Evolutionary conservation across 2,888 invertebrate genomes (phyloP).

Genomic region (Parelbella ahira): DNA sequence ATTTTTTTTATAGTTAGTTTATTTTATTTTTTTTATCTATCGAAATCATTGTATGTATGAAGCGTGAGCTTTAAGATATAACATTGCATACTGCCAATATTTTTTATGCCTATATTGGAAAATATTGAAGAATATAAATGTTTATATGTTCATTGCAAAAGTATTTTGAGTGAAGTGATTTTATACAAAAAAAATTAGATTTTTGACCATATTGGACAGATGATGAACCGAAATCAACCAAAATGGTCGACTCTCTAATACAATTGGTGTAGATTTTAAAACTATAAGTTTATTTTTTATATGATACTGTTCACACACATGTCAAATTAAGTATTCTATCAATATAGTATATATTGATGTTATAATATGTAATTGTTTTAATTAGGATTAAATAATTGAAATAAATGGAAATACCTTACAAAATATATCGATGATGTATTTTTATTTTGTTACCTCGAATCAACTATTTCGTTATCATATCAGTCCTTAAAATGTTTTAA

Average conservation of each 20-base stretch:
- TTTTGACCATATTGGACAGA: constrained; percentile 63
- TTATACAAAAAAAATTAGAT: constrained; percentile 52
- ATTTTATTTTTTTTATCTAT: constrained; percentile 18
- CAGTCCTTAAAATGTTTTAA: no score
- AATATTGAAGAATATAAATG: constrained; percentile 27
- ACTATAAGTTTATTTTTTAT: constrained; percentile 37
- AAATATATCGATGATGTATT: no score
- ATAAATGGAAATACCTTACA: constrained; percentile 64
- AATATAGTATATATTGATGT: constrained; percentile 55
- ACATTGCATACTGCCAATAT: constrained; percentile 11
- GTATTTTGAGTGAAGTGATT: constrained; percentile 34
- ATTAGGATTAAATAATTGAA: constrained; percentile 62
- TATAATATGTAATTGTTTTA: constrained; percentile 47
- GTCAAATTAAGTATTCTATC: constrained; percentile 55
- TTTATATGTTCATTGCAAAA: constrained; percentile 40
- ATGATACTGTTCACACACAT: constrained; percentile 33
- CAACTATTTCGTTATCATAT: no score
- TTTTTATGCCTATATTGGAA: constrained; percentile 2
- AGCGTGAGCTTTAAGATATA: constrained; percentile 1
- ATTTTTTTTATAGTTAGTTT: constrained; percentile 35
- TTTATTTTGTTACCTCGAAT: no score
- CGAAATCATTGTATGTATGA: background rate
- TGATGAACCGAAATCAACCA: constrained; percentile 34
- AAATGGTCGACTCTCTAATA: constrained; percentile 72
- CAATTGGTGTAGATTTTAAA: constrained; percentile 46